phyloP scores from a whole-genome alignment of 2,888 invertebrate species.

The Asteroscopus sphinx region DNA sequence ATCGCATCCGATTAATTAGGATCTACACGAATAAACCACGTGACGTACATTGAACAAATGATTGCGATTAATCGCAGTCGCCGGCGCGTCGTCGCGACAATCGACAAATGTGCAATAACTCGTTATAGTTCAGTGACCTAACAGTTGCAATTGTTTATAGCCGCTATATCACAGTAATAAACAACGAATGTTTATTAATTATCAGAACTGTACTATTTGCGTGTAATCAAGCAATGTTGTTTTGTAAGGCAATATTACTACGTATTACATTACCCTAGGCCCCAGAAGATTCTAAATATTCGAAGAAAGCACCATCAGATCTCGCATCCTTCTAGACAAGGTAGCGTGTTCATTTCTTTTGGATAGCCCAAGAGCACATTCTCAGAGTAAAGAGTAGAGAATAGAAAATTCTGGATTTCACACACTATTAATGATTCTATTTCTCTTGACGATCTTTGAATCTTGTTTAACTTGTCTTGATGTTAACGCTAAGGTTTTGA shows the following conservation, averaged over 20 bases:
- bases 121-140: slow-evolving; percentile 55
- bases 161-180: slow-evolving; percentile 46
- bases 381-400: too few relatives aligned
- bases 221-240: slow-evolving; percentile 19
- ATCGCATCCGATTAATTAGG: slow-evolving; percentile 21
- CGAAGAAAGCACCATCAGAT: too few relatives aligned
- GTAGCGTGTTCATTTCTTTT: too few relatives aligned
- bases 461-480: not conserved
- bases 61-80: slow-evolving; percentile 35
- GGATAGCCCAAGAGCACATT: too few relatives aligned
- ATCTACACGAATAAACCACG: slow-evolving; percentile 12
- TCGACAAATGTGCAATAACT: slow-evolving; percentile 42
- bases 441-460: not conserved
- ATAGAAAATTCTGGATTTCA: too few relatives aligned
- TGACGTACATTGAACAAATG: slow-evolving; percentile 12
- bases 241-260: too few relatives aligned
- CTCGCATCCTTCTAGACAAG: too few relatives aligned
- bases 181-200: slow-evolving; percentile 46
- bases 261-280: too few relatives aligned
- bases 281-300: too few relatives aligned
- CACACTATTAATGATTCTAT: too few relatives aligned
- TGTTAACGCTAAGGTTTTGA: slow-evolving; percentile 1
- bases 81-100: slow-evolving; percentile 11
- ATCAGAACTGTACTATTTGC: slow-evolving; percentile 44
- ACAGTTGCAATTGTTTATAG: slow-evolving; percentile 47